Percentiles rank a stretch among this genome's conserved stretches.
phyloP scores from a whole-genome alignment of 2,113 vertebrate genomes.

The Callorhinus ursinus region DNA sequence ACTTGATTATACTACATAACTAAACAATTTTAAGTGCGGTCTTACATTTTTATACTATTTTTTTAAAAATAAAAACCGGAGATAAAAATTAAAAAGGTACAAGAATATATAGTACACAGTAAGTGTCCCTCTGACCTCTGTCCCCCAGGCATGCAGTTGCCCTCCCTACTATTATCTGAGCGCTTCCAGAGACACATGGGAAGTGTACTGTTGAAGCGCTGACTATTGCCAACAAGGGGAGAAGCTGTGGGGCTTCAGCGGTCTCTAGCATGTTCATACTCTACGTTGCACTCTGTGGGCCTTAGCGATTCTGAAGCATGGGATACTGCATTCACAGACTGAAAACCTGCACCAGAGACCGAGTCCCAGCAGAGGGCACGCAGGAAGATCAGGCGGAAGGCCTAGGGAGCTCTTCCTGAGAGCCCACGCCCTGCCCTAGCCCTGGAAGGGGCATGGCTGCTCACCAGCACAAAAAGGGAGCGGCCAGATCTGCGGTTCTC shows the following conservation, averaged over 20 bases:
- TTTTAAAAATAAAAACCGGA: background rate
- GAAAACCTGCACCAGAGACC: background rate
- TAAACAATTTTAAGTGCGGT: background rate
- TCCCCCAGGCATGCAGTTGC: background rate
- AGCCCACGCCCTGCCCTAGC: background rate
- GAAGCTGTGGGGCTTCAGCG: background rate
- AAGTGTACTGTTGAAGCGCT: background rate
- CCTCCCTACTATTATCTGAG: background rate
- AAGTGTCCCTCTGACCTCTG: background rate
- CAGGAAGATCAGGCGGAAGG: background rate
- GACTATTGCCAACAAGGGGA: background rate
- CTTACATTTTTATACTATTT: background rate
- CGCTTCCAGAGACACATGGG: background rate
- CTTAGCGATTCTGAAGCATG: background rate
- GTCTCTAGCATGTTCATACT: background rate
- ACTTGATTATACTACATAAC: background rate
- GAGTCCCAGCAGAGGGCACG: background rate
- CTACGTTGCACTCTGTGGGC: background rate
- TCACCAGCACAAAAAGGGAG: background rate
- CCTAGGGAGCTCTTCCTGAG: background rate
- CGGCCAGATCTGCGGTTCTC: background rate
- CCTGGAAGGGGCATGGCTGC: background rate
- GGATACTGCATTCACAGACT: background rate
- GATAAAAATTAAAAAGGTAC: background rate
- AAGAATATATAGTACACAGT: background rate